phyloP scores from a whole-genome alignment of 2,797 vertebrate species.

The Halcyon smyrnensis region DNA sequence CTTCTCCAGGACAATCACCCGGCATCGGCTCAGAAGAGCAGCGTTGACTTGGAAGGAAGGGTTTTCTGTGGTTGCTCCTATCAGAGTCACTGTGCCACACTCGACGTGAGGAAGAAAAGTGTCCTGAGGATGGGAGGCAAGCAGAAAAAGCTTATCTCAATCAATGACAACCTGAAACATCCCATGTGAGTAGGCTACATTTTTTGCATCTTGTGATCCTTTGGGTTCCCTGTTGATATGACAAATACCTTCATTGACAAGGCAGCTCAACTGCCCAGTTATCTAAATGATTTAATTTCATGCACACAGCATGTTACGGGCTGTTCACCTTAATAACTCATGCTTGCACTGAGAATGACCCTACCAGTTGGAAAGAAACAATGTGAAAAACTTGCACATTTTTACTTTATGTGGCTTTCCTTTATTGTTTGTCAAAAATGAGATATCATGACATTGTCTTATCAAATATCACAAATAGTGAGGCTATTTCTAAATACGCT shows the following conservation, averaged over 20 bases:
- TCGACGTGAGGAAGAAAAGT: constrained; percentile 98
- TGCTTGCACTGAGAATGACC: not conserved
- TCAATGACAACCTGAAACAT: constrained; percentile 78
- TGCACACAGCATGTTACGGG: fast-evolving
- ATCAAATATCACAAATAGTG: not conserved
- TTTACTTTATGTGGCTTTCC: not conserved
- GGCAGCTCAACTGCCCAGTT: not conserved
- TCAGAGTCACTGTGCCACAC: constrained; percentile 91
- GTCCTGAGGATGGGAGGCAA: constrained; percentile 93
- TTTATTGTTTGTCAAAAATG: not conserved
- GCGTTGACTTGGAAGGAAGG: constrained; percentile 97
- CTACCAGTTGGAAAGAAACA: not conserved
- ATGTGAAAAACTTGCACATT: not conserved
- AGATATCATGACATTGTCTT: not conserved
- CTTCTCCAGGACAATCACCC: constrained; percentile 94
- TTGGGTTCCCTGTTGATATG: not conserved
- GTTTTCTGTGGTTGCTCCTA: constrained; percentile 95
- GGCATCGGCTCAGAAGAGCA: constrained; percentile 93
- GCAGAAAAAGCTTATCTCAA: constrained; percentile 84
- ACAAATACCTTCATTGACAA: not conserved
- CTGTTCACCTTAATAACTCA: not conserved
- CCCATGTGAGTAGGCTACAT: constrained; percentile 81
- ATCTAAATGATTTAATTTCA: not conserved
- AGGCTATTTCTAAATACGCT: not conserved
- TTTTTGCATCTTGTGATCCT: not conserved